Conservation (phyloP, 1,140 invertebrate genomes). For the Penaeus indicus region DNA sequence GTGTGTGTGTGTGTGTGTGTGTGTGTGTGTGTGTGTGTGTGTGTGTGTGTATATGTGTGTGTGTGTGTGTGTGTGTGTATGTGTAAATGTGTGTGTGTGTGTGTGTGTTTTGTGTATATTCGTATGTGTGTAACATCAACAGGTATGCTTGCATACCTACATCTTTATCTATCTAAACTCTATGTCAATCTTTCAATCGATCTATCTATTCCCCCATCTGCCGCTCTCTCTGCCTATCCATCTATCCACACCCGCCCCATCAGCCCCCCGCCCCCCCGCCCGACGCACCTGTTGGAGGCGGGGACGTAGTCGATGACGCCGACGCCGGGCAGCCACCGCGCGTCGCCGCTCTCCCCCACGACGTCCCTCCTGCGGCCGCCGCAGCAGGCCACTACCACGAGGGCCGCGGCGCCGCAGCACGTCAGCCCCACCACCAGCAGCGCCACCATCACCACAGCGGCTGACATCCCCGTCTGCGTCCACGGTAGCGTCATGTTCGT, state of each 20-base stretch:
- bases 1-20: too few species aligned
- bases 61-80: too few species aligned
- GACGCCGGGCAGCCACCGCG: conserved; percentile 61
- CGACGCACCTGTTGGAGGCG: conserved; percentile 44
- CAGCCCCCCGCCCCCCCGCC: neutral
- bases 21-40: too few species aligned
- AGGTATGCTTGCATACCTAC: too few species aligned
- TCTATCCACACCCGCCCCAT: neutral
- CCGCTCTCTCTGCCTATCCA: neutral
- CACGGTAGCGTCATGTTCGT: conserved; percentile 39
- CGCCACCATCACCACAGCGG: conserved; percentile 57
- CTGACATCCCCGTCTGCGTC: conserved; percentile 44
- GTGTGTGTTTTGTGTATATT: too few species aligned
- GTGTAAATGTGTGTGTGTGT: too few species aligned
- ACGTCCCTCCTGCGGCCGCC: conserved; percentile 47
- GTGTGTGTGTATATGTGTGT: too few species aligned
- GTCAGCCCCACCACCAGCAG: conserved; percentile 44
- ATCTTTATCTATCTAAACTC: too few species aligned
- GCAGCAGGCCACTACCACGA: conserved; percentile 55
- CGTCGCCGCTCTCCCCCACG: conserved; percentile 52
- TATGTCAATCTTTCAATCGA: too few species aligned
- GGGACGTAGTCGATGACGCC: conserved; percentile 62
- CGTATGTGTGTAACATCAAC: too few species aligned
- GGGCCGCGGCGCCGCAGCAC: conserved; percentile 53
- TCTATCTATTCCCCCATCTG: neutral